Conservation (phyloP, 2,888 invertebrate species). For the Embidobia sp. region DNA sequence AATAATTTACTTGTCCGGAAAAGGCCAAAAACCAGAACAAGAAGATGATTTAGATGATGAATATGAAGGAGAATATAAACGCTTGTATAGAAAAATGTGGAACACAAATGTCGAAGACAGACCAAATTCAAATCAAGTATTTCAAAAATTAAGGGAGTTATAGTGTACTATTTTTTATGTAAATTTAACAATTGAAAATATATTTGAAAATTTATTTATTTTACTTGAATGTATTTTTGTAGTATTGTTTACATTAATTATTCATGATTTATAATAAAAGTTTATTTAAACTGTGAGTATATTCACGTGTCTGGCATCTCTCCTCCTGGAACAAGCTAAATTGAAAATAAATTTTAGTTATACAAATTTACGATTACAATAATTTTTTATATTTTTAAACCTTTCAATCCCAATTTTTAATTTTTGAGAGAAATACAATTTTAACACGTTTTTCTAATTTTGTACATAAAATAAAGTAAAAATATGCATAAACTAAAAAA, state of each 20-base stretch:
- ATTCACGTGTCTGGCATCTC: conserved; percentile 86
- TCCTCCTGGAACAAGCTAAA: conserved; percentile 90
- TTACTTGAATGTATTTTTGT: not conserved
- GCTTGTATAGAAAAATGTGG: conserved; percentile 76
- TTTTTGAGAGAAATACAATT: too few species aligned
- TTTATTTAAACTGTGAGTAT: not conserved
- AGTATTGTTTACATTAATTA: conserved; percentile 20
- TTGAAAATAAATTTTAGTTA: conserved; percentile 21
- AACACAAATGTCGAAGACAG: conserved; percentile 68
- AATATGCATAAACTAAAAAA: too few species aligned
- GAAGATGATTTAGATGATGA: conserved; percentile 69
- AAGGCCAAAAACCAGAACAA: conserved; percentile 74
- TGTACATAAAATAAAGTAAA: too few species aligned
- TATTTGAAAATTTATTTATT: too few species aligned
- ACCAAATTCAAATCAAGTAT: conserved; percentile 67
- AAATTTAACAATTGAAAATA: too few species aligned
- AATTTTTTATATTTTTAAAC: too few species aligned
- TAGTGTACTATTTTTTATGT: too few species aligned
- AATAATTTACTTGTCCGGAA: conserved; percentile 78
- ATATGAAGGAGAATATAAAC: conserved; percentile 73
- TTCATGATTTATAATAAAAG: not conserved
- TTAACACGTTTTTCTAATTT: too few species aligned
- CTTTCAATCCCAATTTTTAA: too few species aligned
- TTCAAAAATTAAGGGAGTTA: conserved; percentile 68
- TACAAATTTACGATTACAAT: too few species aligned